Percentiles rank a stretch among this genome's conserved stretches.
Conservation (phyloP, 2,888 invertebrate genomes). For the Aphidius colemani region DNA sequence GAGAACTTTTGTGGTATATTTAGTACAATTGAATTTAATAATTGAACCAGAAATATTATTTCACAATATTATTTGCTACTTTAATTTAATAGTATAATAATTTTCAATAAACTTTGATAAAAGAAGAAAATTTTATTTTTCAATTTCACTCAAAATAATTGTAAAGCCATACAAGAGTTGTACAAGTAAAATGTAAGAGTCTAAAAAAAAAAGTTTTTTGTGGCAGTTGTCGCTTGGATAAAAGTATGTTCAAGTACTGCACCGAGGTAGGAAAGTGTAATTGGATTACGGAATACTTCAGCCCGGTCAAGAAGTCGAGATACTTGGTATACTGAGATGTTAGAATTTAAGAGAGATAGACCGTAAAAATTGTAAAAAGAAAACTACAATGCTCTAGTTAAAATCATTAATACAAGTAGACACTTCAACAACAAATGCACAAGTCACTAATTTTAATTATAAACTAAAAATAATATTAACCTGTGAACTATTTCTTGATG, state of each 20-base stretch:
- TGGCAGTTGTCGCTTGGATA: slow-evolving; percentile 31
- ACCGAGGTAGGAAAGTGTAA: slow-evolving; percentile 38
- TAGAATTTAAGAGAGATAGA: slow-evolving; percentile 13
- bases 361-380: background rate
- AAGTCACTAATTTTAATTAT: slow-evolving; percentile 25
- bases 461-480: slow-evolving; percentile 30
- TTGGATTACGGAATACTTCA: slow-evolving; percentile 37
- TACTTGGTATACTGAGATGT: slow-evolving; percentile 22
- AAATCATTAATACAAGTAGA: slow-evolving; percentile 33
- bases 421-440: slow-evolving; percentile 26
- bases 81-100: too few species aligned
- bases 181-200: background rate
- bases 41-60: too few species aligned
- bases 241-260: slow-evolving; percentile 34
- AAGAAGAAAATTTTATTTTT: slow-evolving; percentile 3
- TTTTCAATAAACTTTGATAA: background rate
- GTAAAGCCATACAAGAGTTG: slow-evolving; percentile 12
- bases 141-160: slow-evolving; percentile 20
- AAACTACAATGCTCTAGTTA: slow-evolving; percentile 17
- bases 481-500: slow-evolving; percentile 77
- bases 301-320: slow-evolving; percentile 25
- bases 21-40: too few species aligned
- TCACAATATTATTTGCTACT: too few species aligned
- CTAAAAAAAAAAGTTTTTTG: slow-evolving; percentile 9
- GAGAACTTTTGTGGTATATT: background rate